Evolutionary conservation across 2,797 vertebrate genomes (phyloP), one percentile per base, ranked within the genome.

Genomic region (Allobates femoralis): DNA sequence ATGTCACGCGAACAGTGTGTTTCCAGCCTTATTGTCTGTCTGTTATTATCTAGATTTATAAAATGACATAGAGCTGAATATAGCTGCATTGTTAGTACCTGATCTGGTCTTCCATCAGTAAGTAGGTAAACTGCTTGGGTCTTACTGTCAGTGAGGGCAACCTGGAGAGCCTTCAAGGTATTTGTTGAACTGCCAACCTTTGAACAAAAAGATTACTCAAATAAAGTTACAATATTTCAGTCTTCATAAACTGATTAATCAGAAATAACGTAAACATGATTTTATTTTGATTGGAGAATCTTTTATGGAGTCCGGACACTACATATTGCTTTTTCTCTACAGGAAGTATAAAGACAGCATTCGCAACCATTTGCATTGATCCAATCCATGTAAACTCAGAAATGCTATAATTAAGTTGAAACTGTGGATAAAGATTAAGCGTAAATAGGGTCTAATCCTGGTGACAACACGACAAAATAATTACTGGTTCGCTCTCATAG

Each of bases 101-200:
- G 95, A 85, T 96, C 93, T 83, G 95, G 95, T 81, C 95, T 94
- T 78, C 96, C 95, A 82, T 96, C 94, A 19, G 94, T 95, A 90
- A 96, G 88, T 71, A 96, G 93, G 89, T 96, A 96, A 90, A 96
- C 89, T 78, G 90, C 94, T 84, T 94, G 90, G 79, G 93, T 93
- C 66, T 89, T 93, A 81, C 86, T 11, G 90, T 96, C 96, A 28
- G 92, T 89, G 74, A 95, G 89, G 85, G 95, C 95, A 89, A 94
- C 89, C 77, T 94, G 90, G 80, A 96, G 90, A 76, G 96, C 95
- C 83, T 79, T 73, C 75, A 96, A 90, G 14, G 93, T 95, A 85
- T 96, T 93, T 89, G 95, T 95, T 87, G 96, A 95, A 89, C 92
- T 93, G 90, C 93, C 95, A 89, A 83, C 90, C 96, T 96, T 89